Conservation (phyloP, 2,113 vertebrate species). For the Pseudopipra pipra region DNA sequence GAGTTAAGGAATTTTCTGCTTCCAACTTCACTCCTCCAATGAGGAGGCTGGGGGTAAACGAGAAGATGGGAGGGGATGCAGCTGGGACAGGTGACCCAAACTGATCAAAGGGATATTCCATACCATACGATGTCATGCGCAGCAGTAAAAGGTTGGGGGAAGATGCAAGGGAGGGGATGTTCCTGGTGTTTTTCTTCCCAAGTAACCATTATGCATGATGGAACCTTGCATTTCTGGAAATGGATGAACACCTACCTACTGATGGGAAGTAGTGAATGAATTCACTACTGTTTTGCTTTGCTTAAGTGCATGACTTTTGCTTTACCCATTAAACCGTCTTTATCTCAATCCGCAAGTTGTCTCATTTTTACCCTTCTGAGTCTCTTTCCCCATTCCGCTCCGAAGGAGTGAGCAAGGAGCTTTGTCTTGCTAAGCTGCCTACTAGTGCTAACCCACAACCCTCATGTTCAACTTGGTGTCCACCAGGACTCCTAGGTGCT, state of each 20-base stretch:
- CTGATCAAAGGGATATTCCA: not conserved
- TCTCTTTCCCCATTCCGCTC: not conserved
- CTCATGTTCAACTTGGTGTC: not conserved
- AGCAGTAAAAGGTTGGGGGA: not conserved
- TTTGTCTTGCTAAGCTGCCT: not conserved
- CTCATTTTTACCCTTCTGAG: not conserved
- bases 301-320: not conserved
- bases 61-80: not conserved
- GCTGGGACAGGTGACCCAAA: not conserved
- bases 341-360: not conserved
- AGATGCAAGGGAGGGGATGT: not conserved
- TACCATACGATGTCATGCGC: not conserved
- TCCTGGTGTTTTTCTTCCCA: not conserved
- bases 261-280: fast-evolving
- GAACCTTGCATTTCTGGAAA: not conserved
- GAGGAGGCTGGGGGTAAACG: not conserved
- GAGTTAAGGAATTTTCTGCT: not conserved
- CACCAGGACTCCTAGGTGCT: not conserved
- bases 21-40: not conserved
- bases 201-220: not conserved
- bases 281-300: not conserved
- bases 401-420: not conserved
- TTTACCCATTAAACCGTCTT: not conserved
- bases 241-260: not conserved
- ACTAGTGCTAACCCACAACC: not conserved